Conservation (phyloP, 1,140 invertebrate species). For the Phortica variegata region DNA sequence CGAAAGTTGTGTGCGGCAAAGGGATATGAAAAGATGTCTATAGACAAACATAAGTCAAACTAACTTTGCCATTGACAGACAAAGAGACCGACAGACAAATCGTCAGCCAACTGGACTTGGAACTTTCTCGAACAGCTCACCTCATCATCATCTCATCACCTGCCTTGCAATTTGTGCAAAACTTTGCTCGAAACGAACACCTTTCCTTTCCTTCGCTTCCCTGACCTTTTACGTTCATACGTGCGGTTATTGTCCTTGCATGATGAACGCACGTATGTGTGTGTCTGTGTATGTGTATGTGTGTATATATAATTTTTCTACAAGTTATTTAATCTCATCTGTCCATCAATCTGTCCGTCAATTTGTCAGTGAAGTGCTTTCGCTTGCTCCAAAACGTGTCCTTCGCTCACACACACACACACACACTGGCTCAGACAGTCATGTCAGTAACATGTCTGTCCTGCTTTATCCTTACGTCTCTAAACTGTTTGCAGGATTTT, state of each 20-base stretch:
- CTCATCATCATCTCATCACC: too few species aligned
- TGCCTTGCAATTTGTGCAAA: constrained; percentile 30
- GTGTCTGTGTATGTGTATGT: constrained; percentile 2
- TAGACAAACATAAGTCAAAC: constrained; percentile 29
- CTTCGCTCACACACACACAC: constrained; percentile 10
- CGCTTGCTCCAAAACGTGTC: constrained; percentile 9
- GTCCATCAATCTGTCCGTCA: constrained; percentile 53
- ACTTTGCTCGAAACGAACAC: constrained; percentile 21
- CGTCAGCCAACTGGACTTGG: constrained; percentile 12
- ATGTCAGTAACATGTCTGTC: too few species aligned
- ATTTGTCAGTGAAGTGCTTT: constrained; percentile 41
- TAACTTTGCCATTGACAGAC: constrained; percentile 26
- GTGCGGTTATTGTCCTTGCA: constrained; percentile 29
- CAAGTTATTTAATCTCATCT: constrained; percentile 56
- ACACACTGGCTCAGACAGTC: constrained; percentile 13
- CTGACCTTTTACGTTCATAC: constrained; percentile 30
- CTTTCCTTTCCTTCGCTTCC: constrained; percentile 5
- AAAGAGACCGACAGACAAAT: constrained; percentile 26
- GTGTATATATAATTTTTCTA: constrained; percentile 23
- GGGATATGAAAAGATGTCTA: constrained; percentile 18
- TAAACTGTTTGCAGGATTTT: too few species aligned
- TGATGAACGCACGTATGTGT: constrained; percentile 1
- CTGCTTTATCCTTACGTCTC: too few species aligned
- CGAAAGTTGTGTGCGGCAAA: too few species aligned
- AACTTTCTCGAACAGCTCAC: too few species aligned